These are phyloP conservation scores for Beaufortia kweichowensis DNA, from an alignment of 2,113 vertebrate species.

Conservation along the genomic window DNA sequence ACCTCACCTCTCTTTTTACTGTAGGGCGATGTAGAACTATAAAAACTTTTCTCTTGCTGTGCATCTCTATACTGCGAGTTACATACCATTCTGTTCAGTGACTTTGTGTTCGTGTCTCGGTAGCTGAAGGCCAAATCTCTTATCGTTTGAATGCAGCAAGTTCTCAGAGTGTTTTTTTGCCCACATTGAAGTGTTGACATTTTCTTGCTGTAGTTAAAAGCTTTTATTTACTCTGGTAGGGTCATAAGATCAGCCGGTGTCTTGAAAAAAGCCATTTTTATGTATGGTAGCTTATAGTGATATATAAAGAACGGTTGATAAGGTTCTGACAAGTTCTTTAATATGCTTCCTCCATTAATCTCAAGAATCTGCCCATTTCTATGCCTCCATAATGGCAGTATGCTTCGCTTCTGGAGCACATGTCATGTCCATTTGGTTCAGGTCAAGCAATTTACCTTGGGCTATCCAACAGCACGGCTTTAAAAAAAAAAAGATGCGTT, in stretches of 20 bases:
- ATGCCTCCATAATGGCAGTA: background rate
- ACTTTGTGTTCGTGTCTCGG: background rate
- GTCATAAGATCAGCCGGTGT: background rate
- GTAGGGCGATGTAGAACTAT: background rate
- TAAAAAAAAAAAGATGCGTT: conserved; percentile 8
- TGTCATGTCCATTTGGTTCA: conserved; percentile 7
- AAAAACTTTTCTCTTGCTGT: background rate
- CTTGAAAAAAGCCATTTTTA: background rate
- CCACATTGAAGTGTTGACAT: background rate
- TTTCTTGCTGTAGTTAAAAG: background rate
- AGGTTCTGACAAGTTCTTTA: background rate
- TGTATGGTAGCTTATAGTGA: background rate
- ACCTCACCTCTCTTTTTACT: background rate
- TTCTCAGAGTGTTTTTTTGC: background rate
- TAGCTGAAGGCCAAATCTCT: background rate
- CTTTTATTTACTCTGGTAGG: background rate
- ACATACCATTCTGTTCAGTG: background rate
- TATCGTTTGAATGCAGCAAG: background rate
- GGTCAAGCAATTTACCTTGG: conserved; percentile 24
- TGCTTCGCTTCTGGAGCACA: conserved; percentile 5
- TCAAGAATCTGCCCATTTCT: background rate
- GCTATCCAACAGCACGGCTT: conserved; percentile 12
- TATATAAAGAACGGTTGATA: background rate
- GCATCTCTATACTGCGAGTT: background rate
- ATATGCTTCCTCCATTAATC: background rate